Conservation (phyloP, 1,140 invertebrate species). For the Cryptotermes secundus region DNA sequence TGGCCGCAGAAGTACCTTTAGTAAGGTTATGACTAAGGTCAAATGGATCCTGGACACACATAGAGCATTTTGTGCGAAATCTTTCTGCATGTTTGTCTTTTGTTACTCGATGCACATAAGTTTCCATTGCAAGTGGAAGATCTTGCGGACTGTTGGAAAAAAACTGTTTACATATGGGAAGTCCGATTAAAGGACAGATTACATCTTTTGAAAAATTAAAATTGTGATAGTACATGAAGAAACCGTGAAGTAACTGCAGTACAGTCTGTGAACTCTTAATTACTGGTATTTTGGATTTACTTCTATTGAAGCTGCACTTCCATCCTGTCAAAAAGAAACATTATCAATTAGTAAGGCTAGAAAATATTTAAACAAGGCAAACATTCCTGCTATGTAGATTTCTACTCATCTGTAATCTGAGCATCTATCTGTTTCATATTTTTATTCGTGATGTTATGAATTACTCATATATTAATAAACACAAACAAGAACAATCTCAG, state of each 20-base stretch:
- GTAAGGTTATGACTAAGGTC: slow-evolving; percentile 51
- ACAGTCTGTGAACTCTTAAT: background rate
- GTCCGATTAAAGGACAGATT: background rate
- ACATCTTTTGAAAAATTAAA: background rate
- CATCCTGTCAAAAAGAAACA: slow-evolving; percentile 15
- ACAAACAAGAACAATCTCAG: no score
- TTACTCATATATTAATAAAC: no score
- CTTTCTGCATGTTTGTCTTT: slow-evolving; percentile 38
- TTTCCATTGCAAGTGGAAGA: background rate
- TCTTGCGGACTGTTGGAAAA: background rate
- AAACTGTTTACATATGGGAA: background rate
- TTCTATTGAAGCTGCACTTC: slow-evolving; percentile 5
- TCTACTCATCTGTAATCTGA: no score
- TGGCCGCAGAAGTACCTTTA: slow-evolving; percentile 38
- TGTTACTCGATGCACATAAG: background rate
- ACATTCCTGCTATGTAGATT: no score
- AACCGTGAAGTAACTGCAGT: background rate
- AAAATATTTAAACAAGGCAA: no score
- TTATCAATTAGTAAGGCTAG: background rate
- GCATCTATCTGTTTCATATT: no score
- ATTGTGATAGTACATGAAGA: background rate
- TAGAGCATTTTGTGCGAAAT: slow-evolving; percentile 40
- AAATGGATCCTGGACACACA: slow-evolving; percentile 52
- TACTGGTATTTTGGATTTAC: background rate
- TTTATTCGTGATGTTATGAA: no score